Conservation (phyloP, 2,797 vertebrate genomes). For the Intellagama lesueurii region DNA sequence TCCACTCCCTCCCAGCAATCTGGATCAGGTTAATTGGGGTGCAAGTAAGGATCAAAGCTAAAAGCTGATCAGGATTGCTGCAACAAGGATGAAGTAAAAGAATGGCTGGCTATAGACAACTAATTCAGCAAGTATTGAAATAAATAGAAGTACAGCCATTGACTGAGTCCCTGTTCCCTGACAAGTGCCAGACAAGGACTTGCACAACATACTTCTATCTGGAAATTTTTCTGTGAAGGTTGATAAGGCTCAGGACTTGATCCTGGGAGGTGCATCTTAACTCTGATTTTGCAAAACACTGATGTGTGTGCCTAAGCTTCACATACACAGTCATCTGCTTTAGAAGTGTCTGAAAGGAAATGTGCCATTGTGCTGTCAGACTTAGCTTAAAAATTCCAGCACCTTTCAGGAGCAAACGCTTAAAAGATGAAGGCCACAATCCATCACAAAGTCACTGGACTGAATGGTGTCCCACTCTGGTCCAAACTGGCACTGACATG, state of each 20-base stretch:
- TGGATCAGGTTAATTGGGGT: neutral
- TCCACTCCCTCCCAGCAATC: neutral
- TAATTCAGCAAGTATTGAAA: neutral
- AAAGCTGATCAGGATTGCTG: neutral
- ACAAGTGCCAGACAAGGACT: neutral
- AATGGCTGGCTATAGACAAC: too few species aligned
- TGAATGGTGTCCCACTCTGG: neutral
- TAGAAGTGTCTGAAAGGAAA: neutral
- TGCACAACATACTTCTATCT: neutral
- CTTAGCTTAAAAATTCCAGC: neutral
- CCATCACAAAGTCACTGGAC: neutral
- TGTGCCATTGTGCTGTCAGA: neutral
- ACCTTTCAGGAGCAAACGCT: neutral
- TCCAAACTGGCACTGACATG: neutral
- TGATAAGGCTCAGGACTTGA: neutral
- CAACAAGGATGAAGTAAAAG: neutral
- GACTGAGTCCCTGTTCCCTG: neutral
- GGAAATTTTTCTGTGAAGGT: neutral
- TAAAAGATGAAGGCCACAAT: neutral
- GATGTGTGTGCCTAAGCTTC: neutral
- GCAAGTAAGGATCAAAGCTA: neutral
- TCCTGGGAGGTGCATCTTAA: neutral
- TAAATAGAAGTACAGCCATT: neutral
- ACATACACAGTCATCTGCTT: neutral
- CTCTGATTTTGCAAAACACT: neutral